A percentile compares a stretch with the other conserved stretches of the same genome.
phyloP scores from a whole-genome alignment of 2,888 invertebrate genomes.

The Diaprepes abbreviatus region DNA sequence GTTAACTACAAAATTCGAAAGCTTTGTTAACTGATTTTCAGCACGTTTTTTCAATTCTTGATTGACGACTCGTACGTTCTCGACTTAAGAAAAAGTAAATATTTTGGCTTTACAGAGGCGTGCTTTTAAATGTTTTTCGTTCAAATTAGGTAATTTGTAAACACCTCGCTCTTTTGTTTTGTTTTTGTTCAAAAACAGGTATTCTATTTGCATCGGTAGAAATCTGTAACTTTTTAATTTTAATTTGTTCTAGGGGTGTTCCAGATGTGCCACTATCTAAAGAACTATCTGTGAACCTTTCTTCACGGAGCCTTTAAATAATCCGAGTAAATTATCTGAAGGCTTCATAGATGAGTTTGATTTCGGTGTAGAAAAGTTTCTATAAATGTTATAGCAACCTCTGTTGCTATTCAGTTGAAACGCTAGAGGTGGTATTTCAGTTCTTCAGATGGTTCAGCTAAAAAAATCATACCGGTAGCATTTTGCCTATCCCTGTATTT shows the following conservation, averaged over 20 bases:
- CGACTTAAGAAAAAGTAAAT: neutral
- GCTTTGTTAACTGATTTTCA: too few relatives aligned
- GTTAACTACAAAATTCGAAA: too few relatives aligned
- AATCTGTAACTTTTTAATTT: constrained; percentile 9
- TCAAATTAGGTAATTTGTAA: neutral
- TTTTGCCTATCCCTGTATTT: too few relatives aligned
- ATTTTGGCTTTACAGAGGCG: neutral
- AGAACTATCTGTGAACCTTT: neutral
- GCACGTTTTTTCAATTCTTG: neutral
- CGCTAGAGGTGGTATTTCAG: neutral
- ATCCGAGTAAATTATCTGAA: neutral
- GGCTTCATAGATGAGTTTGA: neutral
- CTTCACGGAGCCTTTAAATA: neutral
- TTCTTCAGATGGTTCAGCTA: neutral
- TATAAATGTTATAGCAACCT: neutral
- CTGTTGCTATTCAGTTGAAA: neutral
- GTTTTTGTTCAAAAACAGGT: neutral
- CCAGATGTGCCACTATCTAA: constrained; percentile 16
- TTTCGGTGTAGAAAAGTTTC: too few relatives aligned
- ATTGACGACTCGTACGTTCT: constrained; percentile 4
- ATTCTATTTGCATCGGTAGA: neutral
- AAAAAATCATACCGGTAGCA: too few relatives aligned
- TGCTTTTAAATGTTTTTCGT: neutral
- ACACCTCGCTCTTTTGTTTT: neutral
- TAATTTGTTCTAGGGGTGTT: neutral